Base-by-base conservation (phyloP, 2,797 vertebrate genomes). In the Chaenodraco wilsoni region DNA sequence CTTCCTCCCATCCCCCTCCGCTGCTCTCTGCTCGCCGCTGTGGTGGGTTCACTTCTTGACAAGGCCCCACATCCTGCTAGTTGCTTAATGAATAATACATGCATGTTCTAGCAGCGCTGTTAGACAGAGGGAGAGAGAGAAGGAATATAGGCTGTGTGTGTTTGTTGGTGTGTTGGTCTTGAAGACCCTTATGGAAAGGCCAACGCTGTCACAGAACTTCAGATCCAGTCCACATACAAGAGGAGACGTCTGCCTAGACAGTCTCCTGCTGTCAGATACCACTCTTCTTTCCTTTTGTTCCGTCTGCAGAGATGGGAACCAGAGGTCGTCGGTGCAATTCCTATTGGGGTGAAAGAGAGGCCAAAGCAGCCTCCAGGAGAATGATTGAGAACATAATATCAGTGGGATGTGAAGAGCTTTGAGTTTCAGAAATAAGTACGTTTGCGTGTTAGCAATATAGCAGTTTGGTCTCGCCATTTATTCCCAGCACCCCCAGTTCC, bases 81-180 rank as follows among this genome's bases (percentile, higher is more conserved):
- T 83, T 83, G 84, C 88, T 86, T 85, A 88, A 90, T 92, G 90
- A 93, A 94, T 93, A 94, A 93, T 93, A 89, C 87, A 94, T 93
- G 87, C 79, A 86, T 85, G 87, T 86, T 88, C 82, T 78, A 58
- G 74, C 75, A 74, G 72, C 56, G 23, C 85, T 83, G 82, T 79
- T 81, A 78, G 81, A 85, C 55, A 69, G 81, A 77, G 58, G 3
- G 67, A 43, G 48, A 65, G 79, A 79, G 69, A 76, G 33, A 78
- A 57, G 81, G 58, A 63, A 73, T 62, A 69, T 76, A 73, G 50
- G 69, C 74, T 55, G 72, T 57, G 61, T 80, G 65, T 61, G 63
- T 75, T 15, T 56, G 63, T 70, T 40, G 50, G 46, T 68, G 27
- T 73, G 56, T 59, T 56, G 60, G 75, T 80, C 37, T 81, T 71